A percentile compares a stretch with the other conserved stretches of the same genome.
Conservation (phyloP, 2,113 vertebrate genomes). For the Tyto alba region DNA sequence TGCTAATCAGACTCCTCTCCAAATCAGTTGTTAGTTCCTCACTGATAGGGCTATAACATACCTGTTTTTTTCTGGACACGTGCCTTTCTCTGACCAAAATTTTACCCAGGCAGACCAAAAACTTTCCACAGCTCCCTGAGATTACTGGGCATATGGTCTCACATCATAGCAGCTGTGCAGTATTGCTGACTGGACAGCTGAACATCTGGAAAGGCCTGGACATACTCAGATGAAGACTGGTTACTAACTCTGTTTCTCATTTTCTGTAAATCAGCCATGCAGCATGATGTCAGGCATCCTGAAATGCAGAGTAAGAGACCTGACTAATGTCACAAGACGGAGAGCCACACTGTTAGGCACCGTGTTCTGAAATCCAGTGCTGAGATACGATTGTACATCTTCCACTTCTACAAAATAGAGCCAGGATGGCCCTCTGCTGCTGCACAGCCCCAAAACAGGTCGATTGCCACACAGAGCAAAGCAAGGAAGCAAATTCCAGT, state of each 20-base stretch:
- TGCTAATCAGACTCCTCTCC: not conserved
- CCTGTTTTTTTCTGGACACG: not conserved
- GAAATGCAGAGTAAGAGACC: not conserved
- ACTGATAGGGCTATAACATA: not conserved
- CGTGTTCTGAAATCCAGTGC: not conserved
- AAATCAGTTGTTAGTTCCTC: not conserved
- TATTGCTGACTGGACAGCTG: not conserved
- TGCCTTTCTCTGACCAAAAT: not conserved
- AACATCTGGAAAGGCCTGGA: conserved; percentile 35
- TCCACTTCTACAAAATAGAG: not conserved
- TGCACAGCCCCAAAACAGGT: not conserved
- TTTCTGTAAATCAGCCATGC: not conserved
- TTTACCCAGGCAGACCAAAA: not conserved
- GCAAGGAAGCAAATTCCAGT: not conserved
- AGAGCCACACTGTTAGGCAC: not conserved
- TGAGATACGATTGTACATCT: not conserved
- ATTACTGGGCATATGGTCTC: not conserved
- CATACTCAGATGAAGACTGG: not conserved
- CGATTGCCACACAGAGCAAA: not conserved
- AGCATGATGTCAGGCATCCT: fast-evolving
- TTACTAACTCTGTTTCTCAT: not conserved
- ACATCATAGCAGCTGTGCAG: not conserved
- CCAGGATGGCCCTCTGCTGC: not conserved
- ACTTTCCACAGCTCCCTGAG: not conserved
- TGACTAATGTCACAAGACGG: not conserved